Evolutionary conservation across 2,888 invertebrate genomes (phyloP), one percentile per base, ranked within the genome.

Genomic region (Geotrupes spiniger): DNA sequence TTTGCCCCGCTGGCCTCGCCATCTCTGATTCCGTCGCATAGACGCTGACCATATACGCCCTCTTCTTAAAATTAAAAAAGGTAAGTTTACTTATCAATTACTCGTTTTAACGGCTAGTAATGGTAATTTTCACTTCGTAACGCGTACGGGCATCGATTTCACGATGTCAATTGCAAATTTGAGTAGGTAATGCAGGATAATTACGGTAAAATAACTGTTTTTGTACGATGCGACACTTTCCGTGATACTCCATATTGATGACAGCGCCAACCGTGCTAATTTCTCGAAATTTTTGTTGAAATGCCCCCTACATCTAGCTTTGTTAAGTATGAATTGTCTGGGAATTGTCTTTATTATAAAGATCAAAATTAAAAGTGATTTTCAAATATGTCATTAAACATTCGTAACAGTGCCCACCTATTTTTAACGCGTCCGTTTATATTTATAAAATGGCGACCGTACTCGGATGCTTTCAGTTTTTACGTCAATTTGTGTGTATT

Each of bases 191-290:
- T 4, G 11, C 2, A 17, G 15, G 15, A 26, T 33, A 49, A 41
- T 39, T 17, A 15, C 43, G 27, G 29, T 17, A 46, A 41, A 52
- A 51, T 46, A 42, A 44, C 43, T 29, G 42, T 37, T 41, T 49
- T 43, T 42, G 33, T 29, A 25, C 43, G 41, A 38, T 14, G 57
- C 64, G 56, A 58, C 65, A 64, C 65, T 62, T 63, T 59, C 49
- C 53, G 57, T 54, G 46, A 47, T 67, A 66, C 73, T 73, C 76
- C 77, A 77, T 77, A 74, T 78, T 80, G 80, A 80, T 79, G 79
- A 77, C 81, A 81, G 81, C 81, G 81, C 81, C 80, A 78, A 76
- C 80, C 73, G 80, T 81, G 81, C 80, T 80, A 78, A 81, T 79
- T 80, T 78, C 75, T 72, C 72, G 80, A 78, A 80, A 79, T 80